Evolutionary conservation across 2,797 vertebrate species (phyloP).

Genomic region (Tolypeutes matacus): DNA sequence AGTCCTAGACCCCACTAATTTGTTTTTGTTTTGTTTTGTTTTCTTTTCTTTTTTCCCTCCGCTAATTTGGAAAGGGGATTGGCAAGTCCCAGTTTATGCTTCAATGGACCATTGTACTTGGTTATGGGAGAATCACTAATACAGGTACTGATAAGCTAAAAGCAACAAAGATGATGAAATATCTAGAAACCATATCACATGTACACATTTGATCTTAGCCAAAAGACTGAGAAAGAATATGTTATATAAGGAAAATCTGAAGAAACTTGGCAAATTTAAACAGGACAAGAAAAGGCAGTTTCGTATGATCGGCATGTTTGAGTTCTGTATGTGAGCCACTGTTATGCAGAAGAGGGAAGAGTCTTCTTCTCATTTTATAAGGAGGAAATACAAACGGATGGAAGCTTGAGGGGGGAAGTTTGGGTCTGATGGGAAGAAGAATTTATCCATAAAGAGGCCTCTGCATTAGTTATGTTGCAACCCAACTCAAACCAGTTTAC

Average conservation of each 20-base stretch:
- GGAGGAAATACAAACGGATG: conserved; percentile 12
- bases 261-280: neutral
- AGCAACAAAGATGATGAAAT: neutral
- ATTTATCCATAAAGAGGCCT: neutral
- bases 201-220: neutral
- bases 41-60: no score
- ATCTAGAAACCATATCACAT: conserved; percentile 13
- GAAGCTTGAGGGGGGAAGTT: conserved; percentile 12
- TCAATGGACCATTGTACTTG: neutral
- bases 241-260: neutral
- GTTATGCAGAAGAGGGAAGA: neutral
- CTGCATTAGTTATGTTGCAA: neutral
- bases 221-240: conserved; percentile 19
- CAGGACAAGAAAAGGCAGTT: neutral
- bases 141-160: conserved; percentile 27
- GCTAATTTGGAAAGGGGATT: neutral
- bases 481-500: neutral
- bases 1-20: neutral
- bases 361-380: neutral
- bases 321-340: neutral
- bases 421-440: conserved; percentile 8
- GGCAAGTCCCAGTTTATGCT: neutral
- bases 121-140: conserved; percentile 1
- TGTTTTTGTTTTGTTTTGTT: neutral
- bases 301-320: neutral